Evolutionary conservation across 2,888 invertebrate genomes (phyloP).

Genomic region (Drosophila emarginata): DNA sequence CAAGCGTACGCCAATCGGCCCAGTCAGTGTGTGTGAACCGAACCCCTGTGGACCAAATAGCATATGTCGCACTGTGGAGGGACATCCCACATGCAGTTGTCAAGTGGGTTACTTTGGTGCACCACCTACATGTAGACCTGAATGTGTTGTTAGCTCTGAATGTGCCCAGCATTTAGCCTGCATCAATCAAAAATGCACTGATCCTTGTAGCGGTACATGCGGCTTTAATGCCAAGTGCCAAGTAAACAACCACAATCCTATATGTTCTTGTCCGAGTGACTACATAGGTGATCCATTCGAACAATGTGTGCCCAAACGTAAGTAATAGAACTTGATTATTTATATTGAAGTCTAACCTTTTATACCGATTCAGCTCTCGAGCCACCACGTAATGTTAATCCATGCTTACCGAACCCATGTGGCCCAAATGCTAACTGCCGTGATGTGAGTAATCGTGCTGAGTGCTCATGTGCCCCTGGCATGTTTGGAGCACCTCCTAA

Average conservation of each 20-base stretch:
- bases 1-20: conserved; percentile 83
- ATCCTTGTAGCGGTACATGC: conserved; percentile 90
- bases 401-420: conserved; percentile 89
- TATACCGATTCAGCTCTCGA: conserved; percentile 78
- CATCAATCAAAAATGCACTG: conserved; percentile 89
- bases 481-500: conserved; percentile 91
- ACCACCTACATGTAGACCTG: conserved; percentile 90
- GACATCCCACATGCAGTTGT: conserved; percentile 90
- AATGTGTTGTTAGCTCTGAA: conserved; percentile 90
- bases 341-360: neutral
- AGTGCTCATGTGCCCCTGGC: conserved; percentile 89
- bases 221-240: conserved; percentile 90
- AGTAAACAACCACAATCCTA: conserved; percentile 91
- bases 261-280: conserved; percentile 88
- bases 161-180: conserved; percentile 90
- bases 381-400: conserved; percentile 84
- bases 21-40: conserved; percentile 87
- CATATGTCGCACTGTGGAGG: conserved; percentile 87
- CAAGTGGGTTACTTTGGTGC: conserved; percentile 88
- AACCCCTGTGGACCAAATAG: conserved; percentile 92
- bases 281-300: conserved; percentile 90
- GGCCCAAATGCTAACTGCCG: conserved; percentile 90
- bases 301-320: conserved; percentile 84
- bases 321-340: conserved; percentile 41
- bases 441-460: conserved; percentile 86